These are phyloP conservation scores for Pachliopta kotzebuea DNA, from an alignment of 2,888 invertebrate genomes.

Conservation along the genomic window DNA sequence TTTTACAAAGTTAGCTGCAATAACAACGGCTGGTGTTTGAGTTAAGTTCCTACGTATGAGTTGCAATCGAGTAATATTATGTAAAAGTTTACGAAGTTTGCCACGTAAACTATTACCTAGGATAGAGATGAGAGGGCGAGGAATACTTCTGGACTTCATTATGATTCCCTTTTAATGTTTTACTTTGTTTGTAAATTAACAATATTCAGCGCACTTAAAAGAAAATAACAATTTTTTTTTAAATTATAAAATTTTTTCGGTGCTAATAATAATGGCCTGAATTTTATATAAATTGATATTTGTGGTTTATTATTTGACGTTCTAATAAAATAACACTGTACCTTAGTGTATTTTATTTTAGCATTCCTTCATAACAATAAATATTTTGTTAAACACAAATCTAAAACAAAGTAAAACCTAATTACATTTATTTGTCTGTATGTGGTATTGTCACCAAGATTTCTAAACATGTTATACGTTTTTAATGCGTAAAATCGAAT, in stretches of 20 bases:
- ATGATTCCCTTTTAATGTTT: background rate
- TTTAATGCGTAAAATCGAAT: no score
- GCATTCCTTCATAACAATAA: background rate
- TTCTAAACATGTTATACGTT: no score
- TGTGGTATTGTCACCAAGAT: no score
- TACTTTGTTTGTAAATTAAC: background rate
- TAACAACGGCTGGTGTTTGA: slow-evolving; percentile 23
- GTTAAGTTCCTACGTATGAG: slow-evolving; percentile 23
- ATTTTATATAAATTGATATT: no score
- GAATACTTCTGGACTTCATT: background rate
- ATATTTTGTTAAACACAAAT: background rate
- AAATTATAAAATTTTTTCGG: no score
- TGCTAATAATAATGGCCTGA: no score
- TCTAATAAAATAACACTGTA: no score
- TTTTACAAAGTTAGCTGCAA: slow-evolving; percentile 16
- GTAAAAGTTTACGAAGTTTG: slow-evolving; percentile 17
- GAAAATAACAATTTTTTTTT: background rate
- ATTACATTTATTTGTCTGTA: no score
- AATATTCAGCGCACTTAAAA: background rate
- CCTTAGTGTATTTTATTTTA: no score
- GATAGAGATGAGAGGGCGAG: background rate
- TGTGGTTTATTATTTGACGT: no score
- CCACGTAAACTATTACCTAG: slow-evolving; percentile 14
- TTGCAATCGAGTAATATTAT: slow-evolving; percentile 7
- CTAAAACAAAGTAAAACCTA: no score